Evolutionary conservation across 2,113 vertebrate genomes (phyloP).

Genomic region (Pygoscelis adeliae): DNA sequence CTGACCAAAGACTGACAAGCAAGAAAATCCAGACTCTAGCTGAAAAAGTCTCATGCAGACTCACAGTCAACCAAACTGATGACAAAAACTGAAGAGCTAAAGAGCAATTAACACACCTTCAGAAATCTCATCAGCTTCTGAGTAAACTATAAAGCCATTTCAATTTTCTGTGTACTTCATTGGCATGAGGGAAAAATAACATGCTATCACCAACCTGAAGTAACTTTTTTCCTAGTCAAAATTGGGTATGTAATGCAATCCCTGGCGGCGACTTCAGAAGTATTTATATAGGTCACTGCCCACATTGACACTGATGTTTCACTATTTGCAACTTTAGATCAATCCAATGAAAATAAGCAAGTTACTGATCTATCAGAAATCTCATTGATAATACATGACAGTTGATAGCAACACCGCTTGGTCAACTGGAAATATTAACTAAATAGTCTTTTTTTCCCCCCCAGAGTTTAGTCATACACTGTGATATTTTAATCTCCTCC

Average conservation of each 20-base stretch:
- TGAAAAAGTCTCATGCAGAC: not conserved
- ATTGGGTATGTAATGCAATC: not conserved
- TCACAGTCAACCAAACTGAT: not conserved
- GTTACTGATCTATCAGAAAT: not conserved
- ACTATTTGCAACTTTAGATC: not conserved
- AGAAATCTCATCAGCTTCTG: not conserved
- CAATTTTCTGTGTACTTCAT: not conserved
- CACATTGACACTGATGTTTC: not conserved
- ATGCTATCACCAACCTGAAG: not conserved
- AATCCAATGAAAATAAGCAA: not conserved
- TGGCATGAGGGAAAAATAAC: not conserved
- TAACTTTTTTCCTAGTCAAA: not conserved
- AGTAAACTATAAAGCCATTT: not conserved
- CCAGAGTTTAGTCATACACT: not conserved
- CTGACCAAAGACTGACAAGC: not conserved
- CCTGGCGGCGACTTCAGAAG: not conserved
- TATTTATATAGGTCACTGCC: slow-evolving; percentile 39
- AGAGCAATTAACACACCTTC: not conserved
- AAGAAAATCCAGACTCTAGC: not conserved
- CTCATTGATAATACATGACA: not conserved
- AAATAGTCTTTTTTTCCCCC: not conserved
- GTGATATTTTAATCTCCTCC: not conserved
- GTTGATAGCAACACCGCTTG: not conserved
- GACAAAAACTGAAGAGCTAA: not conserved
- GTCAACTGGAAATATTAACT: not conserved